Base-by-base conservation (phyloP, 2,113 vertebrate species). In the Ictidomys tridecemlineatus region DNA sequence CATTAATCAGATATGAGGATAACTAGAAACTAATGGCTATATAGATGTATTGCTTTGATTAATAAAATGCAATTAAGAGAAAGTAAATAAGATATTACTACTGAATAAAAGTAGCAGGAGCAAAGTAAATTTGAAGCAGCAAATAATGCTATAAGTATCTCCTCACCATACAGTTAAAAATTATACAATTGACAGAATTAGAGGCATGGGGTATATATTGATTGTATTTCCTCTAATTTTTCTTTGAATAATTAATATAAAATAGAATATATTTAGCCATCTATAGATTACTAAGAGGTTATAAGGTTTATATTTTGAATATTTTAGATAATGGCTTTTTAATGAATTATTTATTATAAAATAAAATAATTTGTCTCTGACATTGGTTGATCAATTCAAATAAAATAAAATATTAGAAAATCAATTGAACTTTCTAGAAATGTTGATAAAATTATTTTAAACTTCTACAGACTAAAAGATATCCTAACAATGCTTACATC, bases 41-140 rank as follows among this genome's bases (percentile, higher is more conserved):
- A 65, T 91, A 92, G 89, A 92, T 97, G 26, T 91, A 96, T 78
- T 89, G 45, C 28, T 95, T 97, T 95, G 92, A 96, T 91, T 98
- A 97, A 93, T 94, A 96, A 91, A 95, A 93, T 94, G 72, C 74
- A 97, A 96, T 97, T 97, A 98, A 89, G 13, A 77, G 42, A 94
- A 94, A 63, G 70, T 95, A 93, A 96, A 97, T 95, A 83, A 94
- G 42, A 78, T 73, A 92, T 96, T 95, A 86, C 61, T 90, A 94
- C 48, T 83, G 82, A 87, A 95, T 92, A 88, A 83, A 83, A 89
- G 63, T 87, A 95, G 78, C 32, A 87, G 16, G 26, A 97, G 45
- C 51, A 74, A 80, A 93, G 39, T 37, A 91, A 89, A 96, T 39
- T 94, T 94, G 94, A 97, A 93, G 48, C 78, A 96, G 1, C 8